Percentiles rank a stretch among this genome's conserved stretches.
These are phyloP conservation scores for Plecturocebus donacophilus DNA, from an alignment of 2,113 vertebrate genomes.

Conservation along the genomic window DNA sequence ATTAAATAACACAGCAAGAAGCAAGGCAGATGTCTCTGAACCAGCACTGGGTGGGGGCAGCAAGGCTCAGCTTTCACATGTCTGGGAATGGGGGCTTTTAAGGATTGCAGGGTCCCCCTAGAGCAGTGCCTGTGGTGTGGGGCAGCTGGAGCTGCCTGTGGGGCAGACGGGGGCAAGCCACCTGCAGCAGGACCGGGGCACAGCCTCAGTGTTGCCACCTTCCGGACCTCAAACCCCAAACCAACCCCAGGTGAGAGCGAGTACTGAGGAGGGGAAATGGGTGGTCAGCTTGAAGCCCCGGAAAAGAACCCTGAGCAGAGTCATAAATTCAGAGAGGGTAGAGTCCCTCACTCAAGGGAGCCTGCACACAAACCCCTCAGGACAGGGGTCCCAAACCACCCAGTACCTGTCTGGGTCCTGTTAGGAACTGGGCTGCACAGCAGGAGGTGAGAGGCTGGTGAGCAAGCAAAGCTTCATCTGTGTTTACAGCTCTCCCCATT, in stretches of 20 bases:
- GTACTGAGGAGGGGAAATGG: not conserved
- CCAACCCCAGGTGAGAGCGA: not conserved
- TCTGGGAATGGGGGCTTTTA: not conserved
- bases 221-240: not conserved
- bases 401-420: too few species aligned
- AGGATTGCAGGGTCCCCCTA: not conserved
- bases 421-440: too few species aligned
- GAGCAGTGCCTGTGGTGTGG: too few species aligned
- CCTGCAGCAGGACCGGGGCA: not conserved
- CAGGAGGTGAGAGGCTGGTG: too few species aligned
- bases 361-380: too few species aligned
- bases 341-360: too few species aligned
- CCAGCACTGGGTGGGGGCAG: not conserved
- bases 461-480: too few species aligned
- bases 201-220: not conserved
- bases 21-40: too few species aligned
- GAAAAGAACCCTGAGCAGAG: not conserved
- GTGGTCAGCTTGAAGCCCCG: not conserved
- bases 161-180: not conserved
- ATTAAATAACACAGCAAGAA: accelerated
- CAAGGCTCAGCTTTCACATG: too few species aligned
- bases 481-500: too few species aligned
- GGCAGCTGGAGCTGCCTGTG: too few species aligned
- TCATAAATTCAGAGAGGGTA: not conserved
- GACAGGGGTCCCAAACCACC: too few species aligned